These are phyloP conservation scores for Mactra quadrangularis DNA, from an alignment of 1,140 invertebrate genomes.

Conservation along the genomic window DNA sequence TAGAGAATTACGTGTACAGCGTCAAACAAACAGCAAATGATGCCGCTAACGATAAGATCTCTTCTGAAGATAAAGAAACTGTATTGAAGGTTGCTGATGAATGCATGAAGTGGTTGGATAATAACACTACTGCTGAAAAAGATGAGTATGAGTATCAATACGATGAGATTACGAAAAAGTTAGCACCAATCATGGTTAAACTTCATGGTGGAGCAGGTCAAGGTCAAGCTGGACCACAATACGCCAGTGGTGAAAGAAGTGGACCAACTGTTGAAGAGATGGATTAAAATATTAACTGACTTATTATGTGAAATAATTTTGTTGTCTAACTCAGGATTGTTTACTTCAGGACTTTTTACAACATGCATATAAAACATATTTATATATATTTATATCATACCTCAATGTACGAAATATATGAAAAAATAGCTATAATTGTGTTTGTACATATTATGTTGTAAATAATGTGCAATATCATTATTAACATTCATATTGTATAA, in stretches of 20 bases:
- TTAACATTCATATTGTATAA: no score
- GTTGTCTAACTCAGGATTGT: no score
- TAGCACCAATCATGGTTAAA: slow-evolving; percentile 83
- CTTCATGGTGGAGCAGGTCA: slow-evolving; percentile 77
- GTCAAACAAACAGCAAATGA: slow-evolving; percentile 72
- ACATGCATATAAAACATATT: no score
- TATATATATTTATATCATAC: no score
- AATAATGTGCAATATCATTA: no score
- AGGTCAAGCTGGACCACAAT: neutral
- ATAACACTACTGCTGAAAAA: slow-evolving; percentile 88
- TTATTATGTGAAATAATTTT: no score
- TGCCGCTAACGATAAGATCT: slow-evolving; percentile 86
- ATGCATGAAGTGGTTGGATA: slow-evolving; percentile 96
- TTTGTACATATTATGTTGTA: no score
- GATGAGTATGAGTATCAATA: slow-evolving; percentile 78
- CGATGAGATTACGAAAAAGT: slow-evolving; percentile 78
- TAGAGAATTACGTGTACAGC: slow-evolving; percentile 91
- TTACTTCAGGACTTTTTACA: no score
- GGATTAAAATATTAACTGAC: no score
- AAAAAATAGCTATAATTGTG: no score
- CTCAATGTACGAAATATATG: no score
- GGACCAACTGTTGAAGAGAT: slow-evolving; percentile 23
- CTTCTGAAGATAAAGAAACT: slow-evolving; percentile 92
- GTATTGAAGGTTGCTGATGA: slow-evolving; percentile 96
- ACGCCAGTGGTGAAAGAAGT: neutral